A percentile compares a stretch with the other conserved stretches of the same genome.
phyloP scores from a whole-genome alignment of 2,113 vertebrate species.

The Entosphenus tridentatus region DNA sequence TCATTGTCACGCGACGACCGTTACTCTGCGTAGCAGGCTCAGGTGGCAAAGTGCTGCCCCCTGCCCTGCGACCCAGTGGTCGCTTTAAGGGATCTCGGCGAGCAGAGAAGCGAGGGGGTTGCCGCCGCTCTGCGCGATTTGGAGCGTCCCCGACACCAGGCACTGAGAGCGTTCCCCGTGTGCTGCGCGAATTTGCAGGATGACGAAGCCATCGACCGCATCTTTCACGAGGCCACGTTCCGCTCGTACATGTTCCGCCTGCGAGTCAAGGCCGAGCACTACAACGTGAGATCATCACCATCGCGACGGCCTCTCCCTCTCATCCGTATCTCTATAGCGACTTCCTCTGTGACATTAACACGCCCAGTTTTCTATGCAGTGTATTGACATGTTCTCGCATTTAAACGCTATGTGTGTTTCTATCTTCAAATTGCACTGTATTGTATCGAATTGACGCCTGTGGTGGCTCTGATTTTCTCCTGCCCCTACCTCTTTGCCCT shows the following conservation, averaged over 20 bases:
- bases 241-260: conserved; percentile 52
- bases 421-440: background rate
- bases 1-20: background rate
- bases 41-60: background rate
- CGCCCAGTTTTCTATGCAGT: background rate
- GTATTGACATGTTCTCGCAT: background rate
- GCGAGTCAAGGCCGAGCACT: conserved; percentile 74
- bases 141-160: no score
- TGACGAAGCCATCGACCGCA: conserved; percentile 58
- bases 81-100: background rate
- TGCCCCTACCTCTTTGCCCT: conserved; percentile 8
- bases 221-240: conserved; percentile 78
- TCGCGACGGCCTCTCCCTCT: background rate
- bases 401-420: background rate
- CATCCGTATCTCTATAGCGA: conserved; percentile 6
- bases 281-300: conserved; percentile 47
- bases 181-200: conserved; percentile 31
- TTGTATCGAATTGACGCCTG: conserved; percentile 8
- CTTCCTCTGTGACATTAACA: conserved; percentile 1
- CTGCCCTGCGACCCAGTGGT: background rate
- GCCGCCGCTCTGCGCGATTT: background rate
- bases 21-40: background rate
- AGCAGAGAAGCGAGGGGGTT: background rate
- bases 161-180: background rate
- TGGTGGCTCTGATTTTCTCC: background rate